These are phyloP conservation scores for Pachyuromys duprasi DNA, from an alignment of 2,797 vertebrate species.

Conservation along the genomic window DNA sequence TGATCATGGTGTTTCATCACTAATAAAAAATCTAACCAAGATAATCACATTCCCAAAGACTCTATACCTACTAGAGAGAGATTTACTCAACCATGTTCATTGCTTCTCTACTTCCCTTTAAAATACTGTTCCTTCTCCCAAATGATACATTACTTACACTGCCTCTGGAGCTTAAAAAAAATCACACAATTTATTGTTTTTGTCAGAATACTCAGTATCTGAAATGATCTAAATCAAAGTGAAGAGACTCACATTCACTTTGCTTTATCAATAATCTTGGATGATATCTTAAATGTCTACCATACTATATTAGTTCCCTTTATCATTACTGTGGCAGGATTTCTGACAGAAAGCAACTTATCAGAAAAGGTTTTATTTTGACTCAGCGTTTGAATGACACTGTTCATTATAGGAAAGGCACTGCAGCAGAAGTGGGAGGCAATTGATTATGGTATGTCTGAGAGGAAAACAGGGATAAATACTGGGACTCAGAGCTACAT, in stretches of 20 bases:
- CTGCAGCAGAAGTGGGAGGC: not conserved
- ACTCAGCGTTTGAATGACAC: not conserved
- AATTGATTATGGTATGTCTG: too few relatives aligned
- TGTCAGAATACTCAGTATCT: conserved; percentile 54
- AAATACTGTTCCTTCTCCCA: conserved; percentile 62
- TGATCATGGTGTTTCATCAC: not conserved
- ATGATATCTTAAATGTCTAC: not conserved
- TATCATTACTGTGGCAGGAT: not conserved
- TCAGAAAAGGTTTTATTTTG: not conserved
- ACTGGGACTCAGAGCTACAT: not conserved
- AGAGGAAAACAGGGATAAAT: not conserved
- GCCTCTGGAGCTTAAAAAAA: conserved; percentile 52
- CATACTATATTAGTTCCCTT: not conserved
- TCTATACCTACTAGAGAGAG: not conserved
- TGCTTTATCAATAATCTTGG: not conserved
- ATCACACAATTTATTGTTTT: conserved; percentile 48
- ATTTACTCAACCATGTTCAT: not conserved
- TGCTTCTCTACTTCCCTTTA: not conserved
- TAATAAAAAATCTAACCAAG: not conserved
- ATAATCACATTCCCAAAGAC: not conserved
- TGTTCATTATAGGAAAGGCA: not conserved
- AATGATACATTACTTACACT: conserved; percentile 57
- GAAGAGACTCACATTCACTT: not conserved
- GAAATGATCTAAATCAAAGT: conserved; percentile 42
- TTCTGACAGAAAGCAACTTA: not conserved